These are phyloP conservation scores for Calosoma granatense DNA, from an alignment of 1,140 invertebrate species.

Conservation along the genomic window DNA sequence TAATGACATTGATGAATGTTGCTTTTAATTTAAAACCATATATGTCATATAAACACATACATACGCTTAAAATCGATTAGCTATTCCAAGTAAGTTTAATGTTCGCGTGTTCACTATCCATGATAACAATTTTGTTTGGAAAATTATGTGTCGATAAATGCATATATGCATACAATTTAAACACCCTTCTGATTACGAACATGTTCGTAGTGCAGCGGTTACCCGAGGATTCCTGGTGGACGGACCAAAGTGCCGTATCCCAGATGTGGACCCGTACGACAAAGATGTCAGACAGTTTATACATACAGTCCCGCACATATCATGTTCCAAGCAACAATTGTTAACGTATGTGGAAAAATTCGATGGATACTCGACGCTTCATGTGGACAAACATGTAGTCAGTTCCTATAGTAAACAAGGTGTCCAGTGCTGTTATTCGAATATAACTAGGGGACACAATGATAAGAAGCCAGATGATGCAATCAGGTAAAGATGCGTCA, in stretches of 20 bases:
- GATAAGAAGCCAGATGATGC: slow-evolving; percentile 13
- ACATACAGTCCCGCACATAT: slow-evolving; percentile 16
- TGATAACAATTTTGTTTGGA: no score
- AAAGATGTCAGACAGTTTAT: slow-evolving; percentile 21
- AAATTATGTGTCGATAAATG: no score
- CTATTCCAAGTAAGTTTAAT: no score
- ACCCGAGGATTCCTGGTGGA: slow-evolving; percentile 19
- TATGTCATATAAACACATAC: no score
- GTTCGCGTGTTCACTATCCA: no score
- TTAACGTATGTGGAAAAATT: slow-evolving; percentile 25
- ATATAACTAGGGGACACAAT: slow-evolving; percentile 18
- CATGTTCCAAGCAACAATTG: slow-evolving; percentile 14
- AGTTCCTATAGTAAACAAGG: slow-evolving; percentile 18
- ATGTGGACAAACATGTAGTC: slow-evolving; percentile 20
- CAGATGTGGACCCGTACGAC: slow-evolving; percentile 22
- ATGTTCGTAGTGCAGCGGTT: slow-evolving; percentile 3
- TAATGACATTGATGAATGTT: no score
- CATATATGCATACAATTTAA: no score
- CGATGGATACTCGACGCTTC: slow-evolving; percentile 19
- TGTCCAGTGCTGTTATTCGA: slow-evolving; percentile 24
- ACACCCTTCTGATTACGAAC: no score
- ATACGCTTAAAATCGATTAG: no score
- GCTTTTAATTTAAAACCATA: no score
- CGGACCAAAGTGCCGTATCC: slow-evolving; percentile 23
- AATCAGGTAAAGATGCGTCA: no score